Evolutionary conservation across 2,797 vertebrate species (phyloP), one percentile per base, ranked within the genome.

Genomic region (Diplodus puntazzo): DNA sequence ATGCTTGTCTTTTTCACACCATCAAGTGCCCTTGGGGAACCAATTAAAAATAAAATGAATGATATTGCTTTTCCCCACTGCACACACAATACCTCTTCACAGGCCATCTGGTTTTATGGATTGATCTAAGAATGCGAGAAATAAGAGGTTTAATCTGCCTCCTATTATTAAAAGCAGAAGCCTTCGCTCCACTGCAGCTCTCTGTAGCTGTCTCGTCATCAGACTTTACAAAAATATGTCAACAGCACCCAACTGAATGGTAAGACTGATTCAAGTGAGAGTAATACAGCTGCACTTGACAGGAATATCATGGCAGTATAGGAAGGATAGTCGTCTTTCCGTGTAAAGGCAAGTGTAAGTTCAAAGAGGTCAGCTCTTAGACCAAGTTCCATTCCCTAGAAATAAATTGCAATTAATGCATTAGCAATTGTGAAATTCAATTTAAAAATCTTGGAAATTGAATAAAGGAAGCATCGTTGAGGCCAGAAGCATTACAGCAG

Each of bases 41-140:
- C 94, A 93, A 95, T 95, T 95, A 95, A 93, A 92, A 92, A 88
- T 86, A 89, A 93, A 88, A 94, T 93, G 89, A 94, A 93, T 94
- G 92, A 92, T 91, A 93, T 89, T 91, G 78, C 85, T 83, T 82
- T 89, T 86, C 88, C 75, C 80, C 84, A 81, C 76, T 73, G 84
- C 83, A 81, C 89, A 87, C 85, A 88, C 88, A 87, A 90, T 86
- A 84, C 81, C 82, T 88, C 85, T 91, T 90, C 92, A 90, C 75
- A 90, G 88, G 72, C 89, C 86, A 88, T 92, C 88, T 89, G 87
- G 50, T 94, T 94, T 94, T 92, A 92, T 90, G 90, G 90, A 94
- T 92, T 92, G 86, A 91, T 89, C 77, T 84, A 81, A 90, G 84
- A 93, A 93, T 84, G 87, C 49, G 23, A 87, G 84, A 92, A 92